phyloP scores from a whole-genome alignment of 2,113 vertebrate species.

The Petrocephalus microphthalmus region DNA sequence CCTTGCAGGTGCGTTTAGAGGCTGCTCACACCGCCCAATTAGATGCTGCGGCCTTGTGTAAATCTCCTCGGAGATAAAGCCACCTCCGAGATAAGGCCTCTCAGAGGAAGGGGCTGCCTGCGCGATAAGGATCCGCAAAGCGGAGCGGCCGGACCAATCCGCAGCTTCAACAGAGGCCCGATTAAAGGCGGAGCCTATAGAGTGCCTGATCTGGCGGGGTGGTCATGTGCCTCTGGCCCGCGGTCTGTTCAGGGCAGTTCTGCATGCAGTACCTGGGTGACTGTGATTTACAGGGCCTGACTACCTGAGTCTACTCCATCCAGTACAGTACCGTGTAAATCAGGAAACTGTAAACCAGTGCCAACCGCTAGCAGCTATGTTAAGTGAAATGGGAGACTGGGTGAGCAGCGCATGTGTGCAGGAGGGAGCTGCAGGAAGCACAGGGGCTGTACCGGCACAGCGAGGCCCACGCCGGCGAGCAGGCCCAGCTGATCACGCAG shows the following conservation, averaged over 20 bases:
- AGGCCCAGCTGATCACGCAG: constrained; percentile 79
- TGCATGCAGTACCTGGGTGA: not conserved
- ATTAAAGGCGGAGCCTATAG: not conserved
- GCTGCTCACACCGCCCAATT: constrained; percentile 27
- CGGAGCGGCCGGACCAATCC: not conserved
- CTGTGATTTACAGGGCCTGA: not conserved
- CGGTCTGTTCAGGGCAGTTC: not conserved
- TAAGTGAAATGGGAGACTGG: not conserved
- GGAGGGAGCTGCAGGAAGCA: constrained; percentile 71
- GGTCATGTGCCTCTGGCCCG: not conserved
- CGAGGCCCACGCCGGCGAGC: constrained; percentile 66
- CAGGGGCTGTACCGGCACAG: constrained; percentile 75
- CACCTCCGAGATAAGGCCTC: constrained; percentile 49
- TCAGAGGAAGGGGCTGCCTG: constrained; percentile 52
- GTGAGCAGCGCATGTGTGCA: constrained; percentile 32
- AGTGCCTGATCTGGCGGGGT: not conserved
- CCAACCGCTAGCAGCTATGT: not conserved
- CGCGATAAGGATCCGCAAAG: constrained; percentile 9
- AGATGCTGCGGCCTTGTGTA: constrained; percentile 44
- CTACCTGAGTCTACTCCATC: not conserved
- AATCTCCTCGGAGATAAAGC: constrained; percentile 39
- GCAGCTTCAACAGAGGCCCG: no score
- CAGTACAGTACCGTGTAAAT: not conserved
- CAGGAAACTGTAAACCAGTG: not conserved
- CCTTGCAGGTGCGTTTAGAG: constrained; percentile 1